A percentile compares a stretch with the other conserved stretches of the same genome.
Evolutionary conservation across 1,140 invertebrate genomes (phyloP).

Genomic region (Ceratina australensis): DNA sequence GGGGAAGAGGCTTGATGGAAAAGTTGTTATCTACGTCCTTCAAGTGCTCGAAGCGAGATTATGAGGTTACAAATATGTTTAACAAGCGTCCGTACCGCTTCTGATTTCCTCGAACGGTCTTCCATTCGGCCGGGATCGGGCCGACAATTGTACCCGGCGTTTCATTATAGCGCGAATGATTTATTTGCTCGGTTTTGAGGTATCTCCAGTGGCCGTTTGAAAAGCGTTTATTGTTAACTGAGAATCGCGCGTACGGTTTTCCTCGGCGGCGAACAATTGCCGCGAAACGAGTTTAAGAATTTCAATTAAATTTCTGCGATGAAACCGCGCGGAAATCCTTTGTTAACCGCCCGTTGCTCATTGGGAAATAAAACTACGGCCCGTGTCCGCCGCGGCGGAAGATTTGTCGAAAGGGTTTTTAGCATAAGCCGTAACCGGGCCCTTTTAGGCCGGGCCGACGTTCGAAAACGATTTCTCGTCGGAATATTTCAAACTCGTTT

Average conservation of each 20-base stretch:
- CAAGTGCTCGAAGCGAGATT: not conserved
- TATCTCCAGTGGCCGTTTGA: not conserved
- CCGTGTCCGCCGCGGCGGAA: not conserved
- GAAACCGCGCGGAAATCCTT: not conserved
- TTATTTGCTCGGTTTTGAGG: slow-evolving; percentile 1
- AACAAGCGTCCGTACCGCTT: not conserved
- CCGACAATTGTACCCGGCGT: not conserved
- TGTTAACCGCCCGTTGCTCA: not conserved
- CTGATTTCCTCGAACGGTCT: not conserved
- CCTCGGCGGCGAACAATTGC: not conserved
- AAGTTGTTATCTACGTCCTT: slow-evolving; percentile 2
- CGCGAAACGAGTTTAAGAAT: slow-evolving; percentile 6
- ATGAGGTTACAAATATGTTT: not conserved
- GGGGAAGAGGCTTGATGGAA: not conserved
- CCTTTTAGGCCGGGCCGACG: too few species aligned
- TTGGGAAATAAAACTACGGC: not conserved
- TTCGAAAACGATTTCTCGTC: too few species aligned
- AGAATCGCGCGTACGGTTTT: not conserved
- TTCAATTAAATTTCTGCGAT: not conserved
- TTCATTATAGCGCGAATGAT: not conserved
- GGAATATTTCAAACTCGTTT: too few species aligned
- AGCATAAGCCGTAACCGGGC: not conserved
- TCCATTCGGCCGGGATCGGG: not conserved
- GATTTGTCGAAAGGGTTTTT: not conserved
- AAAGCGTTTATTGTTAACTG: not conserved